Percentiles rank a stretch among this genome's conserved stretches.
phyloP scores from a whole-genome alignment of 2,888 invertebrate genomes.

The Chrysina gloriosa region DNA sequence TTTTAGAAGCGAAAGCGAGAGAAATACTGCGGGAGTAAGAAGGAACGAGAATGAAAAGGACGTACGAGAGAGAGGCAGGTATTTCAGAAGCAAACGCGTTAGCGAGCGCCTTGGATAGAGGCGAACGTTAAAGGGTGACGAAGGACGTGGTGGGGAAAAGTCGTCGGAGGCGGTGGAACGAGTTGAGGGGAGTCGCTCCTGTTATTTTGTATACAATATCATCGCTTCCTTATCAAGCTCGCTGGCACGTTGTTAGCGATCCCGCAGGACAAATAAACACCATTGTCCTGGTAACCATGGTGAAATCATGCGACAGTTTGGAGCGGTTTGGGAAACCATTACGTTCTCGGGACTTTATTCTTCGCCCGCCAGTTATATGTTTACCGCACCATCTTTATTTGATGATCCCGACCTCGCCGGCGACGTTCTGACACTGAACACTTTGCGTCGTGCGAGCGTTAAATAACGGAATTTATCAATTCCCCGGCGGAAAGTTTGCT shows the following conservation, averaged over 20 bases:
- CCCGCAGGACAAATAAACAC: constrained; percentile 67
- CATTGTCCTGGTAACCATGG: constrained; percentile 67
- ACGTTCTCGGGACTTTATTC: constrained; percentile 53
- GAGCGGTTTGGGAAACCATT: constrained; percentile 57
- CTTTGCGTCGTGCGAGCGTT: constrained; percentile 6
- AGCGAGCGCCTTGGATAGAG: constrained; percentile 27
- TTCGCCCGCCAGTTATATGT: constrained; percentile 46
- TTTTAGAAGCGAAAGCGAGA: constrained; percentile 44
- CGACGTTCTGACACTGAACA: neutral
- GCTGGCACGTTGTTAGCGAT: constrained; percentile 67
- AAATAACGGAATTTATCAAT: constrained; percentile 42
- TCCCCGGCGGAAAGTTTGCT: constrained; percentile 32
- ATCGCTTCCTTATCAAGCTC: constrained; percentile 65
- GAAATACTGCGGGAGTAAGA: neutral
- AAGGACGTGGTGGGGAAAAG: constrained; percentile 8
- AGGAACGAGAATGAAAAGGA: constrained; percentile 37
- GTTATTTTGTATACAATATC: constrained; percentile 65
- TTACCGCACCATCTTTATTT: constrained; percentile 46
- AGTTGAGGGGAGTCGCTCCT: constrained; percentile 29
- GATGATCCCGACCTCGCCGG: constrained; percentile 41
- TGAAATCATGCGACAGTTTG: constrained; percentile 65
- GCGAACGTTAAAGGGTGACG: constrained; percentile 32
- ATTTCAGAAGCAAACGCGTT: constrained; percentile 13
- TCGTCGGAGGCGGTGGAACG: neutral
- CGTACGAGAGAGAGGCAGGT: constrained; percentile 15